Evolutionary conservation across 2,888 invertebrate genomes (phyloP), one percentile per base, ranked within the genome.

Genomic region (Mimachlamys varia): DNA sequence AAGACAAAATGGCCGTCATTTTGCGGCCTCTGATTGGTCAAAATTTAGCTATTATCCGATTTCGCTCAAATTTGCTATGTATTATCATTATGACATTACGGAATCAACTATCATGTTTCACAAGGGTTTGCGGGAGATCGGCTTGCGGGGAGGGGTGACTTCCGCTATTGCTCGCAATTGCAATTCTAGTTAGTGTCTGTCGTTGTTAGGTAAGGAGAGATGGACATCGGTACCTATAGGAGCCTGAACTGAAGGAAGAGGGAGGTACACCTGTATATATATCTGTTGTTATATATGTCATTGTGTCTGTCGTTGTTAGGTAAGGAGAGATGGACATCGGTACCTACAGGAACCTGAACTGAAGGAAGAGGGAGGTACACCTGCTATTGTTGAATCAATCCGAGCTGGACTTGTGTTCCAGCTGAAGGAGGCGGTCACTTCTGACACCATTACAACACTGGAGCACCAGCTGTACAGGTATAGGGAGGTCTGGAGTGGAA

Each of bases 351-450:
- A 97, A 94, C 94, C 95, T 15, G 97, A 97, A 93, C 92, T 96
- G 93, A 93, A 96, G 89, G 98, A 98, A 95, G 98, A 98, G 97
- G 97, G 97, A 13, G 97, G 98, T 17, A 98, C 98, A 22, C 98
- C 98, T 89, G 98, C 98, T 88, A 98, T 98, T 58, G 98, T 98
- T 10, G 98, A 98, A 95, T 98, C 98, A 0, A 98, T 99, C 87
- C 97, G 99, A 93, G 98, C 98, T 15, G 98, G 99, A 0, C 97
- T 99, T 88, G 98, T 98, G 22, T 98, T 99, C 97, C 98, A 98
- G 96, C 97, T 99, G 89, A 98, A 99, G 95, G 98, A 98, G 95
- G 98, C 98, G 3, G 97, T 99, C 10, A 98, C 98, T 1, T 97
- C 98, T 38, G 97, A 98, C 92, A 97, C 97, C 90, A 98, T 99